Base-by-base conservation (phyloP, 2,888 invertebrate genomes). In the Pammene aurita region DNA sequence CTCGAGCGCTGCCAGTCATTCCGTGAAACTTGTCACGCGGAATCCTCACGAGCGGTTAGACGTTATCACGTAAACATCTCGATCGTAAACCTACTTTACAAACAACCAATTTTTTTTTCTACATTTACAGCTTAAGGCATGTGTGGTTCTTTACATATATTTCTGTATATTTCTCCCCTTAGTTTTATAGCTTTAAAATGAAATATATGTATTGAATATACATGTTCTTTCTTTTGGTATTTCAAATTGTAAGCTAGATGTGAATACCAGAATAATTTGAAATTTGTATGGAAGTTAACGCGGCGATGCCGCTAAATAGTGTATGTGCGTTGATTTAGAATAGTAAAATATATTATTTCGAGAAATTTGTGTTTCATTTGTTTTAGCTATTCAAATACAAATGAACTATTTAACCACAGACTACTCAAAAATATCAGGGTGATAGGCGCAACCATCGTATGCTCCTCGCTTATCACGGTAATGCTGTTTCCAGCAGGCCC, bases 341-440 rank as follows among this genome's bases (percentile, higher is more conserved):
- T 80, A 79, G 80, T 76, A 72, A 73, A 81, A 79, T 80, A 81
- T 78, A 81, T 80, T 77, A 77, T 77, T 79, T 76, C 71, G 72
- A 74, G 71, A 76, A 74, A 55, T 55, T 13, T 34, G 52, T 46
- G 50, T 72, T 74, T 75, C 73, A 74, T 75, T 75, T 74, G 6
- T 42, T 16, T 34, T 46, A 46, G 5, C 14, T 38, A 38, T 38
- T 38, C 9, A 38, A 38, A 38, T 26, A 26, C 1, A 38, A 1
- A 38, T 9, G 38, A 50, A 13, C 11, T 48, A 14, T n/a, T 14
- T 7, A 38, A 38, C 38, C 38, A 38, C 26, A 26, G 26, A 26
- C 26, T 26, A 26, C 26, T 26, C 26, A 26, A 26, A 26, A 26
- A 26, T 26, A 26, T 26, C 26, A 26, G 26, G 26, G 26, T 26